Evolutionary conservation across 2,888 invertebrate species (phyloP).

Genomic region (Lacanobia wlatinum): DNA sequence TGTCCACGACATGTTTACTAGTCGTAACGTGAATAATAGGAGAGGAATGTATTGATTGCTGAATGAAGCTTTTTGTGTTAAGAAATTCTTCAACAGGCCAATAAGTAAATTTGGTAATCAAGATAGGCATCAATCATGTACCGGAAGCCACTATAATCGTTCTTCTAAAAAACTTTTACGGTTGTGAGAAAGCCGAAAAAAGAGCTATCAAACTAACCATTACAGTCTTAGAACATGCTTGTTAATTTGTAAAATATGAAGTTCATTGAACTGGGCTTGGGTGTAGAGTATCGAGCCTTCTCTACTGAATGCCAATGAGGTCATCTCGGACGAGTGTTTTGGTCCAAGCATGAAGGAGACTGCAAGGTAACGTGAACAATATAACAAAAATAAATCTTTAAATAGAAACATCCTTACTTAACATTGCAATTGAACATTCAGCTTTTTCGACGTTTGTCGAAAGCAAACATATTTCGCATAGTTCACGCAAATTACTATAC

Average conservation of each 20-base stretch:
- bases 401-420: not conserved
- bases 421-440: conserved; percentile 1
- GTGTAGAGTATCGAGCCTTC: conserved; percentile 23
- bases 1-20: conserved; percentile 28
- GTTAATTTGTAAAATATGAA: conserved; percentile 27
- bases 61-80: not conserved
- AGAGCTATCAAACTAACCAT: conserved; percentile 2
- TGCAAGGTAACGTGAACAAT: conserved; percentile 19
- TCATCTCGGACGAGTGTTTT: conserved; percentile 33
- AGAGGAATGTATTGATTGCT: conserved; percentile 28
- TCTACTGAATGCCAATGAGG: conserved; percentile 43
- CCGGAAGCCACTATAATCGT: not conserved
- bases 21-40: conserved; percentile 23
- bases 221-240: conserved; percentile 19
- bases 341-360: conserved; percentile 26
- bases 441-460: not conserved
- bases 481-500: not conserved
- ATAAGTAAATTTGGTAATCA: not conserved
- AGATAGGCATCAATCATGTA: conserved; percentile 9
- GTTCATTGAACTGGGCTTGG: conserved; percentile 44
- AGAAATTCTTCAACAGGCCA: not conserved
- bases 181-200: not conserved
- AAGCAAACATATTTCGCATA: conserved; percentile 7
- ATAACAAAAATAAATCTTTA: conserved; percentile 4
- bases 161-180: not conserved